Conservation (phyloP, 2,113 vertebrate genomes). For the Triplophysa tibetana region DNA sequence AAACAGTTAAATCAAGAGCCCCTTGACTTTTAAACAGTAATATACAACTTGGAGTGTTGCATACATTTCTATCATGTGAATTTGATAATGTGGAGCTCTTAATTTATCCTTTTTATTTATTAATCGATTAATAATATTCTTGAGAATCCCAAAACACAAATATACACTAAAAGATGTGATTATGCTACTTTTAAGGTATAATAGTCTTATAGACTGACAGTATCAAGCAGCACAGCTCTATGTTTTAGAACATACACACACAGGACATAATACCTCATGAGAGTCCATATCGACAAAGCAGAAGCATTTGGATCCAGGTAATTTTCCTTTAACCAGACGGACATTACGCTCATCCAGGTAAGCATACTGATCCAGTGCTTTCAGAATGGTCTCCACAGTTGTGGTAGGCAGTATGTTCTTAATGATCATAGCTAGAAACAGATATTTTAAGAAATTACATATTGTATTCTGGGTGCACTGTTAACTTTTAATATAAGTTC, state of each 20-base stretch:
- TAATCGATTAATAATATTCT: no score
- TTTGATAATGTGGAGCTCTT: no score
- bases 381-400: conserved; percentile 88
- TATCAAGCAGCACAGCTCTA: no score
- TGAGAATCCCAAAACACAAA: no score
- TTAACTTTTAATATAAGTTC: neutral
- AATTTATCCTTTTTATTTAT: no score
- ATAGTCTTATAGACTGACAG: no score
- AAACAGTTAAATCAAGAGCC: neutral
- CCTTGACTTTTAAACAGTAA: no score
- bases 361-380: conserved; percentile 87
- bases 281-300: conserved; percentile 97
- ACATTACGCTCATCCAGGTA: conserved; percentile 89
- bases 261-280: conserved; percentile 77
- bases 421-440: conserved; percentile 86
- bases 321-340: conserved; percentile 91
- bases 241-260: neutral
- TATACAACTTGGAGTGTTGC: no score
- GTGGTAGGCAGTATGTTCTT: conserved; percentile 90
- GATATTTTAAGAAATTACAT: no score
- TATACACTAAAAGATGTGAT: no score
- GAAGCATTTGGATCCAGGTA: conserved; percentile 82
- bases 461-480: neutral
- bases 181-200: no score
- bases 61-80: no score